Conservation (phyloP, 2,797 vertebrate genomes). For the Taeniopygia guttata region DNA sequence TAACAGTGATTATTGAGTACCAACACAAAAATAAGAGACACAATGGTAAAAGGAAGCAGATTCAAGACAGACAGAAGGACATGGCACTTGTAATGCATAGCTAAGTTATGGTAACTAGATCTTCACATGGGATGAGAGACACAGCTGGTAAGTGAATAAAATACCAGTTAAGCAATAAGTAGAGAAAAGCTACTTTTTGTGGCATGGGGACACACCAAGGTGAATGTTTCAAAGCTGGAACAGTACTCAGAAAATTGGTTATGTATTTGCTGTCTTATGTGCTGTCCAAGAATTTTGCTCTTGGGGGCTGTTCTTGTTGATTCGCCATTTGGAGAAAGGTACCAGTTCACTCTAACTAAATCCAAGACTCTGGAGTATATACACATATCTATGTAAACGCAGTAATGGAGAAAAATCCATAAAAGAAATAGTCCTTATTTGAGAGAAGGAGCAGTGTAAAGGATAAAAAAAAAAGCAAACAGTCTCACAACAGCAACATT, state of each 20-base stretch:
- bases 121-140: not conserved
- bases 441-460: not conserved
- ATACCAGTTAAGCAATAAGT: not conserved
- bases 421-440: not conserved
- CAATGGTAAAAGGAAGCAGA: not conserved
- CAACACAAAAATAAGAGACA: not conserved
- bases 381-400: fast-evolving
- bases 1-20: not conserved
- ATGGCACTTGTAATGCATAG: not conserved
- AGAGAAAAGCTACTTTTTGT: not conserved
- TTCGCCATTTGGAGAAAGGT: not conserved
- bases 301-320: not conserved
- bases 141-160: not conserved
- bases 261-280: not conserved
- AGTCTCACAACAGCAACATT: not conserved
- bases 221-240: not conserved
- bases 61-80: not conserved
- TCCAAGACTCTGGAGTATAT: not conserved
- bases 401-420: not conserved
- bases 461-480: not conserved
- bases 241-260: not conserved
- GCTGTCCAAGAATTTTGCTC: not conserved
- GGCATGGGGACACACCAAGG: not conserved
- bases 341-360: not conserved
- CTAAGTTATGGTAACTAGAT: not conserved